Base-by-base conservation (phyloP, 2,797 vertebrate genomes). In the Gobio occitaniae region DNA sequence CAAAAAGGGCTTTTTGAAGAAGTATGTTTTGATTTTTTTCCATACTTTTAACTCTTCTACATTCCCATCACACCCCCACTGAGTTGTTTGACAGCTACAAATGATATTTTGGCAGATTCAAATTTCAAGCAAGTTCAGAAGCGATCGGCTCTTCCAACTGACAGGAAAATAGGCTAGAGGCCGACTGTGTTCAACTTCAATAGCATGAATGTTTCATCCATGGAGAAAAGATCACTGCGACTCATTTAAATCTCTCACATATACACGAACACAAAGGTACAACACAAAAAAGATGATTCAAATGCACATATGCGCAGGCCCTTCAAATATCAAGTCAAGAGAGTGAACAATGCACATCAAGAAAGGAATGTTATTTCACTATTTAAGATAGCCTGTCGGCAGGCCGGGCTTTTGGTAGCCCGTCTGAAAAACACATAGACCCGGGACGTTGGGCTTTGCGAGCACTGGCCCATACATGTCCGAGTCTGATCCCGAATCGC, bases 1-100 rank as follows among this genome's bases (percentile, higher is more conserved):
- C 92, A 93, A 93, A 93, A 93, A 93, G 92, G 87, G 88, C 89
- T 91, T 91, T 92, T 92, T 90, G 88, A 93, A 90, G 88, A 90
- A 88, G 90, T 80, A 75, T 89, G 79, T 92, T 94, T 90, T 84
- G 91, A 92, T 91, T 92, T 91, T 32, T 90, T 36, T 36, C 68
- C 6, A 90, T 83, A 50, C 61, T 44, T 86, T 76, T 86, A 69
- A 84, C 38, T 54, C 80, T 75, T 81, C 90, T 91, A 92, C 89
- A 89, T 92, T 92, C 84, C 86, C 48, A 82, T 89, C 86, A 87
- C 89, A 86, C 84, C 89, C 86, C 86, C 44, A 71, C 54, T 75
- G 87, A 93, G 80, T 52, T 92, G 91, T 93, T 92, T 94, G 94
- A 94, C 94, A 93, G 92, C 71, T 93, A 91, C 90, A 93, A 94